Conservation (phyloP, 2,797 vertebrate genomes). For the Lacerta bilineata region DNA sequence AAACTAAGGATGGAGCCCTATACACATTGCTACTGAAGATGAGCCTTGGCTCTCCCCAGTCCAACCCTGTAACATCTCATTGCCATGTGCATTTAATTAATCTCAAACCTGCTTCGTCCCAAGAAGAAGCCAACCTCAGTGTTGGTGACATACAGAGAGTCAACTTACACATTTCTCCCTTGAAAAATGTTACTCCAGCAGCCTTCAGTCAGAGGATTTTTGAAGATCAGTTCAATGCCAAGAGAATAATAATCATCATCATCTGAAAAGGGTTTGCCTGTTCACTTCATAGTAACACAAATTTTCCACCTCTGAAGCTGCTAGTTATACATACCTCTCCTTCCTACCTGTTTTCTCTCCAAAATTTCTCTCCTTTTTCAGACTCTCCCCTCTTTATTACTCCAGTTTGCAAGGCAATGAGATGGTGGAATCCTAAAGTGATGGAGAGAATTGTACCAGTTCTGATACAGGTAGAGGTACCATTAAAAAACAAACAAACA, state of each 20-base stretch:
- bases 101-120: conserved; percentile 65
- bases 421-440: not conserved
- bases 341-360: not conserved
- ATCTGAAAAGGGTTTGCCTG: not conserved
- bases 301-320: not conserved
- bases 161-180: not conserved
- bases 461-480: not conserved
- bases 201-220: not conserved
- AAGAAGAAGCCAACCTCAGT: conserved; percentile 56
- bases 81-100: conserved; percentile 89
- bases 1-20: not conserved
- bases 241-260: not conserved
- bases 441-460: not conserved
- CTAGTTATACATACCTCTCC: not conserved
- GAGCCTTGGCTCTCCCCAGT: conserved; percentile 73
- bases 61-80: conserved; percentile 70
- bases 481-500: not conserved
- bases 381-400: not conserved
- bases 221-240: not conserved
- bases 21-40: not conserved
- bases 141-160: conserved; percentile 69
- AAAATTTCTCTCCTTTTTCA: not conserved
- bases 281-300: not conserved
- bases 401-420: not conserved
- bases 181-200: not conserved